phyloP scores from a whole-genome alignment of 2,888 invertebrate species.

The Melipona bicolor region DNA sequence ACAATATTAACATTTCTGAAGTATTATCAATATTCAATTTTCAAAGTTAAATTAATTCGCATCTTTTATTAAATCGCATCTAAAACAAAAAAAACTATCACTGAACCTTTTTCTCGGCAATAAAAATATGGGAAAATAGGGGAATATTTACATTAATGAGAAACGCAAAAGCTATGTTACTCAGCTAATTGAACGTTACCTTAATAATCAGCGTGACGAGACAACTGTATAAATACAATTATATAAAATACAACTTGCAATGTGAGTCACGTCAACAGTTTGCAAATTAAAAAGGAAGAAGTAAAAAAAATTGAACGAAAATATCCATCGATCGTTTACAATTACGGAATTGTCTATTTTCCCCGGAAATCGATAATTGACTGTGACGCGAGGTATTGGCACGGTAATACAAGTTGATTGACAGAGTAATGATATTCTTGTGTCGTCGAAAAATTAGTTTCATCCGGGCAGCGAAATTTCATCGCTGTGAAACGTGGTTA shows the following conservation, averaged over 20 bases:
- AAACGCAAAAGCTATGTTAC: too few relatives aligned
- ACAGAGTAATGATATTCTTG: slow-evolving; percentile 53
- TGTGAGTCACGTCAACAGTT: not conserved
- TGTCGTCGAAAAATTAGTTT: slow-evolving; percentile 44
- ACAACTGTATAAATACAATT: not conserved
- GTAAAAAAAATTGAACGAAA: not conserved
- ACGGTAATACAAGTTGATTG: slow-evolving; percentile 29
- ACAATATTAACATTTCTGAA: too few relatives aligned
- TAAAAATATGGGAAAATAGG: too few relatives aligned
- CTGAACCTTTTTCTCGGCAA: too few relatives aligned
- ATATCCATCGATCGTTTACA: not conserved
- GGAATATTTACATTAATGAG: too few relatives aligned
- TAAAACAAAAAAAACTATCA: too few relatives aligned
- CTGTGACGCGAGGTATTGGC: slow-evolving; percentile 44
- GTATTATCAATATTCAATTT: too few relatives aligned
- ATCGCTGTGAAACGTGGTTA: not conserved
- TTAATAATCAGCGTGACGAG: not conserved
- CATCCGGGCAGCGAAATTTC: slow-evolving; percentile 13
- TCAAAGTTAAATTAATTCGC: too few relatives aligned
- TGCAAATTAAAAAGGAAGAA: not conserved
- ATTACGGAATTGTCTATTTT: slow-evolving; percentile 11
- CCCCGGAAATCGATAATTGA: slow-evolving; percentile 36
- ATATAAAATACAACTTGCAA: not conserved
- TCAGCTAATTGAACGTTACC: too few relatives aligned
- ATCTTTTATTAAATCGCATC: too few relatives aligned